Evolutionary conservation across 2,797 vertebrate species (phyloP).

Genomic region (Okamejei kenojei): DNA sequence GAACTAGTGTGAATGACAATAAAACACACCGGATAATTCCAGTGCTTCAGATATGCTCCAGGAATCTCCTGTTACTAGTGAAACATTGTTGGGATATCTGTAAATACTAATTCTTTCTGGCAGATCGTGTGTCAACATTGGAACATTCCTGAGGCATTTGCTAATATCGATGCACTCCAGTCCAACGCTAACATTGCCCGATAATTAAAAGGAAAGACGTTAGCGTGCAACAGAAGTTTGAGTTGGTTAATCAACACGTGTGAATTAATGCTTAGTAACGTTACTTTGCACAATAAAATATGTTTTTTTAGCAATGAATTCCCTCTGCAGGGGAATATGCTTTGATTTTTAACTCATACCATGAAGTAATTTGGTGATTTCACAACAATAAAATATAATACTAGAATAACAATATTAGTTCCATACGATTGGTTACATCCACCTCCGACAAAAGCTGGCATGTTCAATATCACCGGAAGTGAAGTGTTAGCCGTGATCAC

Average conservation of each 20-base stretch:
- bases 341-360: not conserved
- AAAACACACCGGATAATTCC: too few species aligned
- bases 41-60: not conserved
- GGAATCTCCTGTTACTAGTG: not conserved
- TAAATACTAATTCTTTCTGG: too few species aligned
- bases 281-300: not conserved
- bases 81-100: not conserved
- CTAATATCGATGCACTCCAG: not conserved
- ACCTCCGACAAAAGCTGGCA: not conserved
- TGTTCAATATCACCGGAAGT: not conserved
- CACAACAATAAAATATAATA: not conserved
- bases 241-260: not conserved
- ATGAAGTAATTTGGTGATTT: not conserved
- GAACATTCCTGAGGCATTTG: not conserved
- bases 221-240: not conserved
- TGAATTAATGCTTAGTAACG: not conserved
- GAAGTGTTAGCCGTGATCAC: not conserved
- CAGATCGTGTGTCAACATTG: too few species aligned
- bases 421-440: not conserved
- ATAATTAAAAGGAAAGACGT: not conserved
- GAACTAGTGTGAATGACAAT: too few species aligned
- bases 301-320: not conserved
- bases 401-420: not conserved
- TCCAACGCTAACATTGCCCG: not conserved
- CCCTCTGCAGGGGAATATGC: not conserved